Base-by-base conservation (phyloP, 2,888 invertebrate species). In the Micoletzkya japonica region DNA sequence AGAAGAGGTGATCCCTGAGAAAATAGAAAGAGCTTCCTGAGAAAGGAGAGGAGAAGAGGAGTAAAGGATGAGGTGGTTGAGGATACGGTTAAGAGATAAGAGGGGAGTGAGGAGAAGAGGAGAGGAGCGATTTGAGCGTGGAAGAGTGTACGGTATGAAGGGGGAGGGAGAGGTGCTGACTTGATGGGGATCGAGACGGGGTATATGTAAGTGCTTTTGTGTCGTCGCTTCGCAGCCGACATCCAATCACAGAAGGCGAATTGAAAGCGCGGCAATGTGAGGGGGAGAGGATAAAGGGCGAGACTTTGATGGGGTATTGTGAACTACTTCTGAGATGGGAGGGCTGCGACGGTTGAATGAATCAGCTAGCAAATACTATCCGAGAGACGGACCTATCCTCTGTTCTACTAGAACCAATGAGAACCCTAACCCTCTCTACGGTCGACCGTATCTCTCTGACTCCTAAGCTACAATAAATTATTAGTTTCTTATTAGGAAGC, bases 161-260 rank as follows among this genome's bases (percentile, higher is more conserved):
- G 34, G 20, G 24, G 37, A 39, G 32, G 4, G 58, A 58, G 30
- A 59, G 36, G 28, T 59, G 37, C 59, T 59, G 24, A 26, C 26
- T 39, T 37, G 37, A 59, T 37, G 59, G 44, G 37, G 44, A 37
- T 39, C 59, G 44, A 39, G 17, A n/a, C 14, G 26, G 56, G 20
- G 54, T 28, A 59, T 59, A 59, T 37, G 59, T 39, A 59, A 59
- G n/a, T 59, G 59, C 37, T 59, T 34, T 37, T 30, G 58, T 20
- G 24, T 20, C n/a, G 52, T 10, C 7, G 36, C 36, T 39, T 39
- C 44, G 44, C 59, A 59, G 44, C 39, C 59, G 59, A 59, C n/a
- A 59, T 59, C 59, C 24, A 32, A 26, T 36, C 34, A 54, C 28
- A 54, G n/a, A 24, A 58, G 20, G 58, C 34, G 59, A 59, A 39